Conservation (phyloP, 1,140 invertebrate genomes). For the Bombus superbus region DNA sequence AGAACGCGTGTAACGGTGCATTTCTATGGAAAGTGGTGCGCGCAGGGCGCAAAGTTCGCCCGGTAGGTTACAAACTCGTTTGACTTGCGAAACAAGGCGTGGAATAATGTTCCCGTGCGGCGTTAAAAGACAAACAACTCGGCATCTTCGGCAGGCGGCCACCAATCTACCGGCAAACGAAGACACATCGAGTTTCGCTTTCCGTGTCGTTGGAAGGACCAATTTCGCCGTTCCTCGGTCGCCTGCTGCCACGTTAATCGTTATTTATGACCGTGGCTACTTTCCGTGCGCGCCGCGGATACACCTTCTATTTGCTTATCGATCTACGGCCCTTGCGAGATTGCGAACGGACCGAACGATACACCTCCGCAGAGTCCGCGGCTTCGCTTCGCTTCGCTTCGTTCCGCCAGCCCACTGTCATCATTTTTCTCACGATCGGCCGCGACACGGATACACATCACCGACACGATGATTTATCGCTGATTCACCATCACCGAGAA, state of each 20-base stretch:
- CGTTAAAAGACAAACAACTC: conserved; percentile 60
- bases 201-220: conserved; percentile 63
- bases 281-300: conserved; percentile 3
- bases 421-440: conserved; percentile 32
- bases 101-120: conserved; percentile 24
- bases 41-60: not conserved
- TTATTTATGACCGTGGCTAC: conserved; percentile 62
- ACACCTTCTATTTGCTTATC: conserved; percentile 54
- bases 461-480: conserved; percentile 34
- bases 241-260: conserved; percentile 66
- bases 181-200: conserved; percentile 67
- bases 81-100: conserved; percentile 34
- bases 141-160: conserved; percentile 53
- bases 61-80: conserved; percentile 18
- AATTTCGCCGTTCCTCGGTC: conserved; percentile 65
- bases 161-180: conserved; percentile 67
- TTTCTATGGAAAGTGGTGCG: not conserved
- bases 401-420: not conserved
- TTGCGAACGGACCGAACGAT: conserved; percentile 9
- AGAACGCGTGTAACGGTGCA: not conserved
- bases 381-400: not conserved
- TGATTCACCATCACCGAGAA: not conserved
- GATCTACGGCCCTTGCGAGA: conserved; percentile 33
- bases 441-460: not conserved
- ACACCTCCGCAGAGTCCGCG: not conserved